Conservation (phyloP, 2,113 vertebrate genomes). For the Podiceps cristatus region DNA sequence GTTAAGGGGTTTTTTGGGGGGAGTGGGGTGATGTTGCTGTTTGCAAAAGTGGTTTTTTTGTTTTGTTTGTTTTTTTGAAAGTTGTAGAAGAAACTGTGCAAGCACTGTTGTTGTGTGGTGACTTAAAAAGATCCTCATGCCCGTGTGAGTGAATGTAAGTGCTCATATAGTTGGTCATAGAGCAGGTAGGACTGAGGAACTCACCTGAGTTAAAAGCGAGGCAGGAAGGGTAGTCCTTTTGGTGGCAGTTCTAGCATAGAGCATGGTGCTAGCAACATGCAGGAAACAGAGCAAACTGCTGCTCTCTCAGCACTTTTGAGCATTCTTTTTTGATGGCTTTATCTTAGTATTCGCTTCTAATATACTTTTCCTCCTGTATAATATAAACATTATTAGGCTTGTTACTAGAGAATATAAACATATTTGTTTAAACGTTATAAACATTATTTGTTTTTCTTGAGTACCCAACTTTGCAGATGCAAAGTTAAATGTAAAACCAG, state of each 20-base stretch:
- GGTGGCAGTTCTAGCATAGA: not conserved
- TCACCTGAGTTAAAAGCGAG: not conserved
- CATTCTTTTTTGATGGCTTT: not conserved
- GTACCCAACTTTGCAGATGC: not conserved
- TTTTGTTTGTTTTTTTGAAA: not conserved
- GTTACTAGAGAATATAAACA: not conserved
- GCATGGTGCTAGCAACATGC: not conserved
- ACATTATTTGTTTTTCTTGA: not conserved
- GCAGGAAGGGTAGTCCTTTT: not conserved
- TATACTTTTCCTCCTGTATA: not conserved
- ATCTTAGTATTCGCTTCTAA: not conserved
- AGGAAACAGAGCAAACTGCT: not conserved
- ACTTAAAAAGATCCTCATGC: not conserved
- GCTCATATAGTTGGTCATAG: not conserved
- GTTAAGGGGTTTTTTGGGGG: accelerated
- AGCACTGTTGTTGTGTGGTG: not conserved
- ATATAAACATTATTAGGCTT: accelerated
- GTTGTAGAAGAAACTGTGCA: not conserved
- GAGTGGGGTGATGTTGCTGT: not conserved
- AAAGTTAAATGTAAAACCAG: not conserved
- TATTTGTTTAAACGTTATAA: too few relatives aligned
- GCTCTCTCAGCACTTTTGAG: not conserved
- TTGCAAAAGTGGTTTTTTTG: not conserved
- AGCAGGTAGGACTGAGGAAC: not conserved
- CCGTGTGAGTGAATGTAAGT: not conserved